Percentiles rank a stretch among this genome's conserved stretches.
These are phyloP conservation scores for Sipha maydis DNA, from an alignment of 2,888 invertebrate species.

Conservation along the genomic window DNA sequence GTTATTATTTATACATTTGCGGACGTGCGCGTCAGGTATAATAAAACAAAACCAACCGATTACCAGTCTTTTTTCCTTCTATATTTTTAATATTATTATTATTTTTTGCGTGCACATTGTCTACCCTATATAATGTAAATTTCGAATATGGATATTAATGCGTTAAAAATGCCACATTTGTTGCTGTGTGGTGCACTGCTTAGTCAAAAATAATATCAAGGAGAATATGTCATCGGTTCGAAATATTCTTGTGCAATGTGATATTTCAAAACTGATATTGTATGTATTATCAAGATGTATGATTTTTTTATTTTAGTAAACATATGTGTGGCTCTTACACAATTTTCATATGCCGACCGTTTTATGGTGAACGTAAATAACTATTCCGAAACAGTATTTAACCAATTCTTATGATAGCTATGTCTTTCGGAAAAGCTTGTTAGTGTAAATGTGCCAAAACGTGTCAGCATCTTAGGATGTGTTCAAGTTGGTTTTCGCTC, in stretches of 20 bases:
- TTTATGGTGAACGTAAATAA: background rate
- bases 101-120: background rate
- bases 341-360: background rate
- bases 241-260: background rate
- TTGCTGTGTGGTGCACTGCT: background rate
- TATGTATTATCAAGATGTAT: too few relatives aligned
- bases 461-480: too few relatives aligned
- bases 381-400: background rate
- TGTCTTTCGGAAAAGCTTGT: too few relatives aligned
- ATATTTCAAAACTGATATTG: too few relatives aligned
- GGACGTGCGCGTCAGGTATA: background rate
- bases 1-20: conserved; percentile 29
- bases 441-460: too few relatives aligned
- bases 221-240: background rate
- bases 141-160: background rate
- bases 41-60: background rate
- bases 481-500: background rate
- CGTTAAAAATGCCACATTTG: background rate
- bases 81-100: background rate
- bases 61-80: background rate
- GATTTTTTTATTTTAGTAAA: too few relatives aligned
- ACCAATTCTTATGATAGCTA: background rate
- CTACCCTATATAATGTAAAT: background rate
- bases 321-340: too few relatives aligned
- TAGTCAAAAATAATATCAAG: background rate